These are phyloP conservation scores for Dipodomys stephensi DNA, from an alignment of 2,113 vertebrate genomes.

Conservation along the genomic window DNA sequence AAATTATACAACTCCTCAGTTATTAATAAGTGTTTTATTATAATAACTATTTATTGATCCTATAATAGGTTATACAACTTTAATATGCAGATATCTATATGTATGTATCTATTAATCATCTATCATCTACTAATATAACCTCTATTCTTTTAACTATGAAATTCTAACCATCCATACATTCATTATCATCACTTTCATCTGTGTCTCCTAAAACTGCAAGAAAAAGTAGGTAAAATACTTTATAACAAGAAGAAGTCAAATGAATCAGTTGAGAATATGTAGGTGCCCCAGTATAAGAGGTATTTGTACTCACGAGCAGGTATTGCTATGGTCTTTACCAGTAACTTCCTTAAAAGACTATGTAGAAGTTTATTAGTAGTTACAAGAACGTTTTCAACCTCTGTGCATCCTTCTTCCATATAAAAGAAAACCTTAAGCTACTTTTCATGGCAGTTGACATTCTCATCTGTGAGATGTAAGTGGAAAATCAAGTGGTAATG, in stretches of 20 bases:
- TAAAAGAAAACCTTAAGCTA: background rate
- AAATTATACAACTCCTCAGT: background rate
- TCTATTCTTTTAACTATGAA: background rate
- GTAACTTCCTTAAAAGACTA: background rate
- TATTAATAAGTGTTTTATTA: background rate
- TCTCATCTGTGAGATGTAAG: background rate
- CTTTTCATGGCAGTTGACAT: background rate
- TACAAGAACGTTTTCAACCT: fast-evolving
- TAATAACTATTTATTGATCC: background rate
- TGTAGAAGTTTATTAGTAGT: background rate
- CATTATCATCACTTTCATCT: background rate
- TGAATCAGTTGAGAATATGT: background rate
- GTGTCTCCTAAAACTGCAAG: background rate
- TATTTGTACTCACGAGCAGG: background rate
- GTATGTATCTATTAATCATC: background rate
- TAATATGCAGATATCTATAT: background rate
- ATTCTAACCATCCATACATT: background rate
- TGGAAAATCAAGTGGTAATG: background rate
- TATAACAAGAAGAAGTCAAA: background rate
- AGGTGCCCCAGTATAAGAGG: fast-evolving
- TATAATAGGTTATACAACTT: background rate
- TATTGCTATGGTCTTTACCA: background rate
- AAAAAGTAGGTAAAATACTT: background rate
- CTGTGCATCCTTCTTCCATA: background rate
- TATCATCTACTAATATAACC: background rate